Base-by-base conservation (phyloP, 2,797 vertebrate genomes). In the Salarias fasciatus region DNA sequence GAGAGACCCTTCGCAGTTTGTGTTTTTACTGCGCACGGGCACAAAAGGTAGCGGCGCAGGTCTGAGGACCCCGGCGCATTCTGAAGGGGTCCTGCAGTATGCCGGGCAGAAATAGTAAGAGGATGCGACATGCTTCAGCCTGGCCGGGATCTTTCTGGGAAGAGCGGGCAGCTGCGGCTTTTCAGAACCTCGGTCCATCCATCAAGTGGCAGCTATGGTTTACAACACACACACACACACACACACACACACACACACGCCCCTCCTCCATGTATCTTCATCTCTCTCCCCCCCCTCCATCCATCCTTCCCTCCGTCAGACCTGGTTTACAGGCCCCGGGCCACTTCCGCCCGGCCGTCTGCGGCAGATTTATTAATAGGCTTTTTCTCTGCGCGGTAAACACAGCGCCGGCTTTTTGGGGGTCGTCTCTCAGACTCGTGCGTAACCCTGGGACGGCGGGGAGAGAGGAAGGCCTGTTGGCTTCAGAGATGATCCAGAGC, bases 61-160 rank as follows among this genome's bases (percentile, higher is more conserved):
- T 59, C 50, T 72, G 58, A 65, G 65, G 58, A 74, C 68, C 72
- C 11, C 56, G 11, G 44, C 29, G 56, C 85, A 87, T 89, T 91
- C 84, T 90, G 85, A 79, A 60, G 63, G 74, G 74, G 37, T 78
- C 65, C 41, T 87, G 85, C 86, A 87, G 85, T 64, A 80, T 89
- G 87, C 72, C 6, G 56, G 77, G 63, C 89, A 88, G 81, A 91
- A 86, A 86, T 91, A 82, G 88, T 89, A 89, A 70, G 86, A 88
- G 88, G 91, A 92, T 67, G 90, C 81, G 78, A 92, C 84, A 92
- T 90, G 89, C 82, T 92, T 91, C 62, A 87, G 83, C 81, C 83
- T 82, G 41, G 49, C 37, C 63, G 80, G 79, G 59, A 75, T 67
- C 75, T 84, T 91, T 91, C 85, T 86, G 70, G 82, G 88, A 89